Conservation (phyloP, 64 coral and sea anemone genomes). For the Catalaphyllia jardinei region DNA sequence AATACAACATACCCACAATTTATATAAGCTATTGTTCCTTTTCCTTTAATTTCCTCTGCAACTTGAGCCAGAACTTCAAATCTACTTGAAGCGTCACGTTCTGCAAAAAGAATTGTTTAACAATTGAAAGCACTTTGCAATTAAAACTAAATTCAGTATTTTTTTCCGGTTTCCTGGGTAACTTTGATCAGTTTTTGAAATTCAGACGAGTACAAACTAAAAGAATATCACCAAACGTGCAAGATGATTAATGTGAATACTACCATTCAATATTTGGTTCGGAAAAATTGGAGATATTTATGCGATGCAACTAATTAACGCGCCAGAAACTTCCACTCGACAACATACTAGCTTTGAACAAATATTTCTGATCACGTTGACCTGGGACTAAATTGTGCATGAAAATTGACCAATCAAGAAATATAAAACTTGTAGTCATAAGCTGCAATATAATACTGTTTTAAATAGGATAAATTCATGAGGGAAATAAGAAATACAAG, state of each 20-base stretch:
- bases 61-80: constrained; percentile 73
- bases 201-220: not conserved
- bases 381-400: not conserved
- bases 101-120: constrained; percentile 40
- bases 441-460: no score
- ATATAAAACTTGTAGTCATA: not conserved
- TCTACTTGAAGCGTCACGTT: constrained; percentile 78
- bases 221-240: not conserved
- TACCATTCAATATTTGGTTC: not conserved
- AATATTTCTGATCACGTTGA: not conserved
- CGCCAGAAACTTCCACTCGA: not conserved
- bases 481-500: not conserved
- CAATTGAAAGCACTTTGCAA: no score
- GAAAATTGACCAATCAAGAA: not conserved
- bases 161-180: constrained; percentile 2
- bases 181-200: not conserved
- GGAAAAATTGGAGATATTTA: not conserved
- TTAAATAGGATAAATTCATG: not conserved
- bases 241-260: not conserved
- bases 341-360: not conserved
- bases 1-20: constrained; percentile 90
- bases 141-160: not conserved
- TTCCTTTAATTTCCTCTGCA: constrained; percentile 85
- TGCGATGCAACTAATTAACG: not conserved
- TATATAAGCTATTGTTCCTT: constrained; percentile 87